A percentile compares a stretch with the other conserved stretches of the same genome.
Evolutionary conservation across 2,888 invertebrate genomes (phyloP).

Genomic region (Lepidochitona cinerea): DNA sequence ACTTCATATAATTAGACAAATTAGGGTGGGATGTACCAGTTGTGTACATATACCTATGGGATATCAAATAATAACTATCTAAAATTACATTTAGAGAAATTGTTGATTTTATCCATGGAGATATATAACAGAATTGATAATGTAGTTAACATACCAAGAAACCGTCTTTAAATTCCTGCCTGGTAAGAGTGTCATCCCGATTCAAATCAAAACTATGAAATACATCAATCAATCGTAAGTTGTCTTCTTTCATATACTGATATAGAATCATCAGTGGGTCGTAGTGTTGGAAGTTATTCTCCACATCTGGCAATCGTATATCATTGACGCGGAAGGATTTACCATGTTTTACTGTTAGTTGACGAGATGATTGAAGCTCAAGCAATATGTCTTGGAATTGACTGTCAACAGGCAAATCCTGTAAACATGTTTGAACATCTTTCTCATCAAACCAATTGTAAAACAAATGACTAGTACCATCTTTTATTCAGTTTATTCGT

Average conservation of each 20-base stretch:
- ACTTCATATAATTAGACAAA: too few relatives aligned
- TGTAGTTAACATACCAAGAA: conserved; percentile 14
- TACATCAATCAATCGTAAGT: conserved; percentile 25
- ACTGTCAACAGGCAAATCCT: neutral
- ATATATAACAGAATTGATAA: neutral
- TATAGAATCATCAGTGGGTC: conserved; percentile 25
- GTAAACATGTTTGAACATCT: too few relatives aligned
- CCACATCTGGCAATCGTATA: neutral
- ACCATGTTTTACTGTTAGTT: neutral
- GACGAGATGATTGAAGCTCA: neutral
- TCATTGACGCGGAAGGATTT: neutral
- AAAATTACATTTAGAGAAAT: too few relatives aligned
- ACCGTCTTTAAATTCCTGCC: conserved; percentile 26
- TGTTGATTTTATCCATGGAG: too few relatives aligned
- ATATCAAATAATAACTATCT: too few relatives aligned
- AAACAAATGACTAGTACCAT: too few relatives aligned
- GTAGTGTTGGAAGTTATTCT: conserved; percentile 1
- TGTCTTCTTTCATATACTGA: conserved; percentile 10
- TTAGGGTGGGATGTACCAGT: too few relatives aligned
- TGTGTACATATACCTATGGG: too few relatives aligned
- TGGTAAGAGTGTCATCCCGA: conserved; percentile 19
- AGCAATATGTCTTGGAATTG: neutral
- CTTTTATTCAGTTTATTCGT: too few relatives aligned
- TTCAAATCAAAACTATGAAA: conserved; percentile 25
- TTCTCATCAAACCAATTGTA: too few relatives aligned